These are phyloP conservation scores for Gallinago solitaria DNA, from an alignment of 2,797 vertebrate genomes.

Conservation along the genomic window DNA sequence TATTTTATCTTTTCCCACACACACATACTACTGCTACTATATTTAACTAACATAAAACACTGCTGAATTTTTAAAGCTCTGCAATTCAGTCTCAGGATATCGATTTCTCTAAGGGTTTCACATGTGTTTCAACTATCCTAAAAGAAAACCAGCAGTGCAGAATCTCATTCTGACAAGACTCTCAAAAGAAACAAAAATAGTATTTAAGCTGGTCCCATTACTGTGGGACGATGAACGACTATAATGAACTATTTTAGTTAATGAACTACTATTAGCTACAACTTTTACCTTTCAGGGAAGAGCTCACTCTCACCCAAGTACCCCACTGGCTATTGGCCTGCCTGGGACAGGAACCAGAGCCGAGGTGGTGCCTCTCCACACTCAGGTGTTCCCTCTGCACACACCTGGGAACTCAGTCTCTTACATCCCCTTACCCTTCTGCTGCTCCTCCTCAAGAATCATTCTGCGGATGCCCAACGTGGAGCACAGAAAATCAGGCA, in stretches of 20 bases:
- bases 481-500: background rate
- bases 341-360: background rate
- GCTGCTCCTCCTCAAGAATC: background rate
- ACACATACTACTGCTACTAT: background rate
- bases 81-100: background rate
- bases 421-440: background rate
- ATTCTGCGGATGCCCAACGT: background rate
- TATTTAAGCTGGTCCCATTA: background rate
- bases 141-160: background rate
- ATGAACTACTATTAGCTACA: background rate
- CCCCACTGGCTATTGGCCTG: background rate
- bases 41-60: background rate
- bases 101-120: background rate
- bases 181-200: background rate
- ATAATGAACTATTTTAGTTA: background rate
- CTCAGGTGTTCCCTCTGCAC: background rate
- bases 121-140: background rate
- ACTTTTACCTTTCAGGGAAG: background rate
- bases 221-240: background rate
- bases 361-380: background rate
- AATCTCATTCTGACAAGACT: background rate
- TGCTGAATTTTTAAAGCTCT: background rate
- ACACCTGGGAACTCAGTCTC: background rate
- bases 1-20: background rate
- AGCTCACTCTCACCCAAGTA: background rate